phyloP scores from a whole-genome alignment of 1,140 invertebrate species.

The Portunus trituberculatus region DNA sequence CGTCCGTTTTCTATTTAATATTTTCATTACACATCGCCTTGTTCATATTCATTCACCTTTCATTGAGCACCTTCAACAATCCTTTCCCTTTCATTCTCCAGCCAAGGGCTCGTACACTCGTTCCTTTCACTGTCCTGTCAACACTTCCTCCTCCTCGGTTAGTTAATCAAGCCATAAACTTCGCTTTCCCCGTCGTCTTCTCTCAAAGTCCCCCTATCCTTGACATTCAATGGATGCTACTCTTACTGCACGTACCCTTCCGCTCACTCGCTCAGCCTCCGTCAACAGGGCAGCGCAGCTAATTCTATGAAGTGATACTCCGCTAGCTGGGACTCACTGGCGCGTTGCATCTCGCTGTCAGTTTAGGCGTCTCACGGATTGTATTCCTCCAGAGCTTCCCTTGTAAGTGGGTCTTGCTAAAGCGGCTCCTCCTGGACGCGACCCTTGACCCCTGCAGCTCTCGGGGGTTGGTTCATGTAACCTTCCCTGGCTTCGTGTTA shows the following conservation, averaged over 20 bases:
- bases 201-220: background rate
- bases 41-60: background rate
- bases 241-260: too few species aligned
- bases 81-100: background rate
- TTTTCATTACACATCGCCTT: background rate
- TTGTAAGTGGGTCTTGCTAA: slow-evolving; percentile 27
- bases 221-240: background rate
- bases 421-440: background rate
- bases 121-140: background rate
- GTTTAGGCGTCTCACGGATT: background rate
- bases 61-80: background rate
- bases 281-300: background rate
- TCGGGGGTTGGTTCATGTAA: slow-evolving; percentile 54
- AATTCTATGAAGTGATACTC: background rate
- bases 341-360: background rate
- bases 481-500: slow-evolving; percentile 31
- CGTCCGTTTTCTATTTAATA: background rate
- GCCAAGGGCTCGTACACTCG: background rate
- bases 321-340: background rate
- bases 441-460: slow-evolving; percentile 34
- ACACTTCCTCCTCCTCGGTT: background rate
- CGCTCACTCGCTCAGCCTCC: background rate
- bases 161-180: background rate
- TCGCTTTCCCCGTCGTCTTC: background rate
- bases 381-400: background rate